A percentile compares a stretch with the other conserved stretches of the same genome.
phyloP scores from a whole-genome alignment of 2,888 invertebrate genomes.

The Orchesella flavescens region DNA sequence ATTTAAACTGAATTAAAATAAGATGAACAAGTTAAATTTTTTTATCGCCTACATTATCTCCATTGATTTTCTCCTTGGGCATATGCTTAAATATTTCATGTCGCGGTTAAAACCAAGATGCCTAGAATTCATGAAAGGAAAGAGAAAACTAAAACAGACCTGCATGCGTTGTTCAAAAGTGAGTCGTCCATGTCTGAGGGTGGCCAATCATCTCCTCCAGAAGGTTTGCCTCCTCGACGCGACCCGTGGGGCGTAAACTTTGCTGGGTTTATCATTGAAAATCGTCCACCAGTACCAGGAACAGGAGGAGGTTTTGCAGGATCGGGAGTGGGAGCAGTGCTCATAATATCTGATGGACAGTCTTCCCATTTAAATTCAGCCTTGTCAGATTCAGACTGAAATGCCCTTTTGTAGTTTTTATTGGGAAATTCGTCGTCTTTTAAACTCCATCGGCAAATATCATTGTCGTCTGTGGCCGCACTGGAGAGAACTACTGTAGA shows the following conservation, averaged over 20 bases:
- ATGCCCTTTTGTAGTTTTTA: slow-evolving; percentile 12
- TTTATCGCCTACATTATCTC: too few relatives aligned
- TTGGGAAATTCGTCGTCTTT: neutral
- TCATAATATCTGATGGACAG: slow-evolving; percentile 21
- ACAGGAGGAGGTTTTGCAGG: neutral
- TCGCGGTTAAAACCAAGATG: too few relatives aligned
- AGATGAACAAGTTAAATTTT: too few relatives aligned
- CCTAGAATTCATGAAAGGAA: too few relatives aligned
- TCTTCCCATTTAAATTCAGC: slow-evolving; percentile 30
- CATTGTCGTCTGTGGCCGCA: neutral
- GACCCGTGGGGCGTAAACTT: neutral
- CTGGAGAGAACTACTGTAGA: neutral
- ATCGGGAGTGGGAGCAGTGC: neutral
- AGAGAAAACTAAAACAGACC: too few relatives aligned
- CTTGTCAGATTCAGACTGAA: neutral
- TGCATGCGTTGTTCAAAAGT: neutral
- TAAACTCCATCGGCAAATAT: slow-evolving; percentile 36
- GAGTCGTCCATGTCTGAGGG: neutral
- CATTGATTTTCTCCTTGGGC: too few relatives aligned
- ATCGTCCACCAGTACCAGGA: neutral
- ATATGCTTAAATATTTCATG: too few relatives aligned
- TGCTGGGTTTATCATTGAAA: neutral
- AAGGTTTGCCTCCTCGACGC: neutral
- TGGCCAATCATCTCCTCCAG: slow-evolving; percentile 23
- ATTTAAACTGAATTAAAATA: too few relatives aligned